Evolutionary conservation across 1,140 invertebrate genomes (phyloP), one percentile per base, ranked within the genome.

Genomic region (Drosophila trapezifrons): DNA sequence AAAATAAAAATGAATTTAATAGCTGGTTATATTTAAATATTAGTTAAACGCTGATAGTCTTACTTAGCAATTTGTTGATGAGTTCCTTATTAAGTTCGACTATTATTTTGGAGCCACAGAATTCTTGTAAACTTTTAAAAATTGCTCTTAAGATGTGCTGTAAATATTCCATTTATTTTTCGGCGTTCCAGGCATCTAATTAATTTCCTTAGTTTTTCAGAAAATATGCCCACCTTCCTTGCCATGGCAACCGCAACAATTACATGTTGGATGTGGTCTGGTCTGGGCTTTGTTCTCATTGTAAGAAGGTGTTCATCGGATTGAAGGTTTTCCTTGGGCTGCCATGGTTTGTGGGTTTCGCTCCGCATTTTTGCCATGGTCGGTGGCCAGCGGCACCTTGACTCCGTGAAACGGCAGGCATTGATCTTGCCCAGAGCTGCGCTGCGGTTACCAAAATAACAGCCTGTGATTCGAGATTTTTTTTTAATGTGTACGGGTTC

Each of bases 371-470:
- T 49, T 55, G 75, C 54, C 55, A 65, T 78, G 59, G 49, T 66
- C 29, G 42, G 54, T 65, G 66, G 51, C 20, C 46, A 52, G 22
- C 66, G 13, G 13, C 45, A 54, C 71, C 62, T 76, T 69, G 74
- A 46, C 45, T 52, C 38, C 13, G 8, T 18, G 35, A 3, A 58
- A n/a, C 52, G 32, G 17, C 45, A 60, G 76, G 71, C 76, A 73
- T 79, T 79, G 76, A 79, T 74, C 76, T 79, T 78, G 75, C 54
- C 45, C 29, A 49, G 38, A 8, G 38, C 32, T n/a, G 29, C 25
- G n/a, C n/a, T n/a, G 35, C n/a, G n/a, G 60, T 62, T 29, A 32
- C 32, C 32, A 69, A 45, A 37, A 46, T 22, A 52, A 29, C 18
- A 47, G 56, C 51, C 43, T 25, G 32, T 40, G 59, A 71, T 42